A percentile compares a stretch with the other conserved stretches of the same genome.
Evolutionary conservation across 2,113 vertebrate genomes (phyloP).

Genomic region (Indicator maculatus): DNA sequence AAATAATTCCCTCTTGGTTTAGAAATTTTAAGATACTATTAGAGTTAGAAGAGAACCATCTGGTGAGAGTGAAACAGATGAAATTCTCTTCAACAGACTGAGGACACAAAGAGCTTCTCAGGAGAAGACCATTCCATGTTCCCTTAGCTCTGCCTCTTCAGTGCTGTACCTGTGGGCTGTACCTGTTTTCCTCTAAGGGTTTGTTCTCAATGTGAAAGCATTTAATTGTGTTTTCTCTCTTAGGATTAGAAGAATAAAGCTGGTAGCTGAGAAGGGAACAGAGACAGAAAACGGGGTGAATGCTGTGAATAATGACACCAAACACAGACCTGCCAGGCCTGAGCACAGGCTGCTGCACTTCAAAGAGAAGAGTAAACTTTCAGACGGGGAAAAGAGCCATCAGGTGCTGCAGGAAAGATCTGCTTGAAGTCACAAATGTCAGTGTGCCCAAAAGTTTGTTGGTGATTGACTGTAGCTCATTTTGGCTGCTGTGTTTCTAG

Average conservation of each 20-base stretch:
- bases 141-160: not conserved
- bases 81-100: not conserved
- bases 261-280: conserved; percentile 72
- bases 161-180: not conserved
- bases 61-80: not conserved
- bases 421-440: not conserved
- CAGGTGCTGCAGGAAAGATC: conserved; percentile 65
- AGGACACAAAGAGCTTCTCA: not conserved
- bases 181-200: not conserved
- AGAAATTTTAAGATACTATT: not conserved
- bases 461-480: not conserved
- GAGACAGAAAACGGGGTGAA: conserved; percentile 61
- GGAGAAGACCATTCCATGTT: not conserved
- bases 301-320: conserved; percentile 30
- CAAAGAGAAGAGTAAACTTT: conserved; percentile 66
- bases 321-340: conserved; percentile 55
- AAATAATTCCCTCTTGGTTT: not conserved
- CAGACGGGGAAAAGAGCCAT: conserved; percentile 68
- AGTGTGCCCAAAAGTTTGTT: not conserved
- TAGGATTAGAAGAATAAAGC: conserved; percentile 65
- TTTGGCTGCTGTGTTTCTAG: conserved; percentile 60
- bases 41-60: not conserved
- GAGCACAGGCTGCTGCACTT: conserved; percentile 63
- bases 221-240: conserved; percentile 32
- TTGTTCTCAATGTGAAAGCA: not conserved